A percentile compares a stretch with the other conserved stretches of the same genome.
These are phyloP conservation scores for Iselma pallidipennis DNA, from an alignment of 2,888 invertebrate genomes.

Conservation along the genomic window DNA sequence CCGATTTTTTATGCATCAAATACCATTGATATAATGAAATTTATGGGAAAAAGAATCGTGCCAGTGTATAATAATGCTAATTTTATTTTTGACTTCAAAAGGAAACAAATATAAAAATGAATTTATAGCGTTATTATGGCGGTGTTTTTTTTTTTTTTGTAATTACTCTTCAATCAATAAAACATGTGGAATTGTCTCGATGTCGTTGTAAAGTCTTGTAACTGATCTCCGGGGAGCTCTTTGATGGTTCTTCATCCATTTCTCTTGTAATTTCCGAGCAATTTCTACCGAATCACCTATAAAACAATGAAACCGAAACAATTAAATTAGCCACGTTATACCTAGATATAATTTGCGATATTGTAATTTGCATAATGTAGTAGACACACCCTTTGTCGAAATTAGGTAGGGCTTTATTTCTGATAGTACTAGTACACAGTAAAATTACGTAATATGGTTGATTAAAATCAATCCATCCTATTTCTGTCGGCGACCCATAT, in stretches of 20 bases:
- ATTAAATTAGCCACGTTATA: too few species aligned
- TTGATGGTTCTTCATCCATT: constrained; percentile 21
- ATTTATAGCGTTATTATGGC: neutral
- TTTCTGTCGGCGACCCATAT: too few species aligned
- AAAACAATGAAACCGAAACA: too few species aligned
- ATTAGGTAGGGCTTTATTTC: too few species aligned
- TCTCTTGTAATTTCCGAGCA: constrained; percentile 39
- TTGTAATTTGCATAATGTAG: constrained; percentile 15
- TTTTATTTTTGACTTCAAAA: neutral
- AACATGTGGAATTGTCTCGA: neutral
- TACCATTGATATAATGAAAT: constrained; percentile 4
- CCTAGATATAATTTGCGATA: too few species aligned
- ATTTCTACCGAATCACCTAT: constrained; percentile 44
- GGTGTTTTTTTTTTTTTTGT: neutral
- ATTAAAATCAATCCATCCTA: too few species aligned
- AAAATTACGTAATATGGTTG: too few species aligned
- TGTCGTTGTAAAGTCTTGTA: neutral
- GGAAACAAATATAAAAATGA: neutral
- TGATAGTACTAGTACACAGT: too few species aligned
- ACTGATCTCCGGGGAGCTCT: neutral
- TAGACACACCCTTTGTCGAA: constrained; percentile 23
- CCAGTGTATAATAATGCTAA: too few species aligned
- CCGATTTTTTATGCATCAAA: constrained; percentile 15
- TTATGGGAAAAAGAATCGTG: too few species aligned
- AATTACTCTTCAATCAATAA: constrained; percentile 1